phyloP scores from a whole-genome alignment of 2,113 vertebrate species.

The Nerophis lumbriciformis region DNA sequence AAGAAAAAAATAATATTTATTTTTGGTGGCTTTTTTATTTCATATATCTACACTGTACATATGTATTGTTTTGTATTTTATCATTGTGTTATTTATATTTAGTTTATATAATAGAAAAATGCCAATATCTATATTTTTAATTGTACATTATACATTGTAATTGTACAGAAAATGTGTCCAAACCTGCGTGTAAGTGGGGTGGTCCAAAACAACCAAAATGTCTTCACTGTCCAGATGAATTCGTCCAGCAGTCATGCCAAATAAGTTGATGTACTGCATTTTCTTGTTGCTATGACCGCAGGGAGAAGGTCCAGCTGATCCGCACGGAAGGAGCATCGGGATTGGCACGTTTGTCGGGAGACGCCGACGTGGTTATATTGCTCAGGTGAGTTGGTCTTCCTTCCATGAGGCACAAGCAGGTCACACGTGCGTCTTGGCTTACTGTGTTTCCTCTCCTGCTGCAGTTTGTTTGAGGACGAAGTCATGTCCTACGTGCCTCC shows the following conservation, averaged over 20 bases:
- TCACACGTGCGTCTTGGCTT: not conserved
- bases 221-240: not conserved
- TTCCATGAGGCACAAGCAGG: not conserved
- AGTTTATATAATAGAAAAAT: too few species aligned
- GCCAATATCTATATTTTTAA: too few species aligned
- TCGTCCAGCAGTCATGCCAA: not conserved
- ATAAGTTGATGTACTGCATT: not conserved
- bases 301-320: slow-evolving; percentile 96
- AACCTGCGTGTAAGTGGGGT: too few species aligned
- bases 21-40: too few species aligned
- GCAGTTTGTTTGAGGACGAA: slow-evolving; percentile 91
- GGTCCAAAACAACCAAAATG: not conserved
- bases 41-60: too few species aligned
- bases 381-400: slow-evolving; percentile 72
- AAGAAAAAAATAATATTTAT: too few species aligned
- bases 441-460: not conserved
- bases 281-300: slow-evolving; percentile 35
- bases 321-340: slow-evolving; percentile 86
- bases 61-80: too few species aligned
- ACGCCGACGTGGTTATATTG: slow-evolving; percentile 90
- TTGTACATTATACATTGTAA: too few species aligned
- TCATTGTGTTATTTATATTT: too few species aligned
- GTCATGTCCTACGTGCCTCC: slow-evolving; percentile 94
- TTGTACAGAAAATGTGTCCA: too few species aligned
- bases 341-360: slow-evolving; percentile 85